Conservation (phyloP, 2,888 invertebrate genomes). For the Agonopterix arenella region DNA sequence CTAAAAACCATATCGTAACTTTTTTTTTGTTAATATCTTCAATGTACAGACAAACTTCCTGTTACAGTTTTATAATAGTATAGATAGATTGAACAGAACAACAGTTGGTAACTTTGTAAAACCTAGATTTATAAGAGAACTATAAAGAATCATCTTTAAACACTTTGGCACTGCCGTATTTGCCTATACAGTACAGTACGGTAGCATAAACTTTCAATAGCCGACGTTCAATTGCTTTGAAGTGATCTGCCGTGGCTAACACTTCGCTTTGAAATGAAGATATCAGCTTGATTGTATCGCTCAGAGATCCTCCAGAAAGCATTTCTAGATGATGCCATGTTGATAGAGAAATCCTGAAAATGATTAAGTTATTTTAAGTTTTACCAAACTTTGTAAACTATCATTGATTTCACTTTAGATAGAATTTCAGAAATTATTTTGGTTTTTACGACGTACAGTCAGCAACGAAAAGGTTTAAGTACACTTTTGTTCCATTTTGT, state of each 20-base stretch:
- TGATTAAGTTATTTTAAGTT: background rate
- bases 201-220: slow-evolving; percentile 85
- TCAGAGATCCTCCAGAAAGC: slow-evolving; percentile 84
- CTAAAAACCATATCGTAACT: too few relatives aligned
- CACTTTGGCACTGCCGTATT: slow-evolving; percentile 70
- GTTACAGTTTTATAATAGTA: too few relatives aligned
- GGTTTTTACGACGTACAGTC: too few relatives aligned
- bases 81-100: too few relatives aligned
- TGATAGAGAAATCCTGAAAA: slow-evolving; percentile 79
- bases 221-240: slow-evolving; percentile 86
- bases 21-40: too few relatives aligned
- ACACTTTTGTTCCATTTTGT: too few relatives aligned
- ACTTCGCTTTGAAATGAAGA: slow-evolving; percentile 77
- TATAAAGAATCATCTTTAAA: slow-evolving; percentile 32
- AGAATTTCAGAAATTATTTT: too few relatives aligned
- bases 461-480: too few relatives aligned
- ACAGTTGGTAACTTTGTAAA: too few relatives aligned
- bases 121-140: background rate
- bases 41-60: too few relatives aligned
- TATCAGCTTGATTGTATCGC: slow-evolving; percentile 62
- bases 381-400: background rate
- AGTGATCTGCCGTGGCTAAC: slow-evolving; percentile 83
- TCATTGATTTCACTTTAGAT: background rate
- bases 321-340: slow-evolving; percentile 84
- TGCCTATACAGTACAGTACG: slow-evolving; percentile 84